Base-by-base conservation (phyloP, 2,113 vertebrate genomes). In the Strigops habroptila region DNA sequence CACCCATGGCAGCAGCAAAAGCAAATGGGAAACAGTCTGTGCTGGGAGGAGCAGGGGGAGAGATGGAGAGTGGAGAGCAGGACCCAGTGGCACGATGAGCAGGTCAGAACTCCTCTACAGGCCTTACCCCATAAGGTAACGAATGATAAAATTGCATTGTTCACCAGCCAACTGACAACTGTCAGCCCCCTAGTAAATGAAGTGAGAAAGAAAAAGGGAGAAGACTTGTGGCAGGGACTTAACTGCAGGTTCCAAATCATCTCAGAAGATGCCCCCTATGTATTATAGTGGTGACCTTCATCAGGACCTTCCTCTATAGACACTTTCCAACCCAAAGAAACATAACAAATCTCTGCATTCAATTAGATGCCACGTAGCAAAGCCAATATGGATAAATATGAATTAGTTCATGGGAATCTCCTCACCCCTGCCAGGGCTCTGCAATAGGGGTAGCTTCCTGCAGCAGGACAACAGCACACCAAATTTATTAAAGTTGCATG, bases 331-430 rank as follows among this genome's bases (percentile, higher is more conserved):
- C 19, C 5, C 21, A 52, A 73, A 62, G 59, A 69, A 63, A 23
- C 17, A 14, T 7, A 48, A 18, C 4, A 44, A 23, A 48, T 18
- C 14, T 21, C 23, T 5, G 0, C 12, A 22, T 44, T 37, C 49
- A 35, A 1, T 12, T 9, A 30, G 37, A 48, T 17, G 9, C 10
- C 35, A 46, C 0, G 0, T 5, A 78, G 18, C 31, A 80, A 55
- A 86, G 6, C 3, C 27, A 41, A 6, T 6, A 28, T 13, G 10
- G 8, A 4, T 49, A 39, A 6, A 14, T 21, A 8, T 3, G 10
- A 70, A 78, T 62, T 33, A 30, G 4, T 37, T 23, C 25, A 16
- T n/a, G n/a, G 28, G 3, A 25, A 18, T 23, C 27, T 62, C 35
- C 33, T 71, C 28, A 30, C 5, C 21, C 15, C 25, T 77, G 11